Base-by-base conservation (phyloP, 1,140 invertebrate genomes). In the Drosophila novamexicana region DNA sequence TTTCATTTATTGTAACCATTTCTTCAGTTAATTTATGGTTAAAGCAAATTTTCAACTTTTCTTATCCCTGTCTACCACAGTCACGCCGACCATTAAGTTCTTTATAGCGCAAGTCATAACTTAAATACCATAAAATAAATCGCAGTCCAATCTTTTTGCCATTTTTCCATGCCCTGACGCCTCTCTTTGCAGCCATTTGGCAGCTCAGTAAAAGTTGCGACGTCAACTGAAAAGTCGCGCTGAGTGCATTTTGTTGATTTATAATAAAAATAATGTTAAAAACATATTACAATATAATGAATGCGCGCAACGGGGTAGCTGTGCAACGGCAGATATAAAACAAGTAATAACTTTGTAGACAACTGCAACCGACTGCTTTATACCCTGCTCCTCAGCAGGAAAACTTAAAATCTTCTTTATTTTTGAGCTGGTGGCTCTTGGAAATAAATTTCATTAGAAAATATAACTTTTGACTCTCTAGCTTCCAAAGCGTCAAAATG, bases 201-300 rank as follows among this genome's bases (percentile, higher is more conserved):
- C 53, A 53, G 65, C 47, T 59, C 42, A 40, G 65, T 12, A 65
- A 82, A 75, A 75, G 79, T 82, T 82, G 70, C 57, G 36, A 69
- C 71, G 71, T 83, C 79, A 82, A 75, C 80, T 57, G 74, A 58
- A 64, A 79, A 83, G 57, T 68, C 62, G 69, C 72, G 72, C 47
- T 81, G 82, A 84, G 81, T 84, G 81, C 81, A 84, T 81, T 84
- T 71, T 81, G 74, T 84, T 84, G 81, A 84, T 84, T 84, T 84
- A 84, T 84, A 84, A 84, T 85, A 85, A 84, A 84, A 85, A 85
- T 84, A 84, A 84, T 84, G 81, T 84, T 85, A 81, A 84, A 83
- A 85, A 84, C 82, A 77, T 84, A 84, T 84, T 81, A 84, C 81
- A 77, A 70, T 68, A 85, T 84, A 84, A 84, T 84, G 82, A 85